Evolutionary conservation across 2,797 vertebrate genomes (phyloP).

Genomic region (Bradypus variegatus): DNA sequence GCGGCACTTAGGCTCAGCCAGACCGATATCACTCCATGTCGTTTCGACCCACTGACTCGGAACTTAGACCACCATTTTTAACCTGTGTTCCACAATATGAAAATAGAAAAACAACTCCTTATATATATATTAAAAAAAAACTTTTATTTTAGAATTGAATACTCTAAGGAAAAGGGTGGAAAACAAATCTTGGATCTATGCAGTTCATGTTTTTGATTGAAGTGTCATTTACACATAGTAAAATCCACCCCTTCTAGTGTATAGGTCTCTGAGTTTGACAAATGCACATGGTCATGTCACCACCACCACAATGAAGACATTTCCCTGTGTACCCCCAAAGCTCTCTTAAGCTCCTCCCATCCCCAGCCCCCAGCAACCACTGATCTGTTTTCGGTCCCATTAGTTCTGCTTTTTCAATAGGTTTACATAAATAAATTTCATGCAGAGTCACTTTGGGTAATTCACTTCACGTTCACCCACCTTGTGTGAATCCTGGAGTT

Average conservation of each 20-base stretch:
- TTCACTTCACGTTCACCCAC: background rate
- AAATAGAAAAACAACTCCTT: background rate
- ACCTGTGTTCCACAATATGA: accelerated
- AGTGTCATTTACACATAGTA: background rate
- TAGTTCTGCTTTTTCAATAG: background rate
- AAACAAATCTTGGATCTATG: background rate
- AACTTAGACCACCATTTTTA: accelerated
- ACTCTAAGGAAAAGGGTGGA: background rate
- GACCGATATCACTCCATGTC: accelerated
- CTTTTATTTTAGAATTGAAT: background rate
- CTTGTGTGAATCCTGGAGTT: accelerated
- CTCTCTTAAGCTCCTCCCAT: no score
- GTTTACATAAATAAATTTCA: accelerated
- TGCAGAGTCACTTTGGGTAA: accelerated
- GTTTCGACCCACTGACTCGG: background rate
- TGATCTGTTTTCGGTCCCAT: background rate
- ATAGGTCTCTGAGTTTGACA: background rate
- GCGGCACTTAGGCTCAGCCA: accelerated
- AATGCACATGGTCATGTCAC: background rate
- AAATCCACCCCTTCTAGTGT: background rate
- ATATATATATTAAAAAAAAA: background rate
- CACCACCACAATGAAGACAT: no score
- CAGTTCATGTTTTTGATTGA: background rate
- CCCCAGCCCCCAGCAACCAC: accelerated
- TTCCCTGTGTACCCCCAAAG: background rate